phyloP scores from a whole-genome alignment of 1,140 invertebrate species.

The Heliconius melpomene region DNA sequence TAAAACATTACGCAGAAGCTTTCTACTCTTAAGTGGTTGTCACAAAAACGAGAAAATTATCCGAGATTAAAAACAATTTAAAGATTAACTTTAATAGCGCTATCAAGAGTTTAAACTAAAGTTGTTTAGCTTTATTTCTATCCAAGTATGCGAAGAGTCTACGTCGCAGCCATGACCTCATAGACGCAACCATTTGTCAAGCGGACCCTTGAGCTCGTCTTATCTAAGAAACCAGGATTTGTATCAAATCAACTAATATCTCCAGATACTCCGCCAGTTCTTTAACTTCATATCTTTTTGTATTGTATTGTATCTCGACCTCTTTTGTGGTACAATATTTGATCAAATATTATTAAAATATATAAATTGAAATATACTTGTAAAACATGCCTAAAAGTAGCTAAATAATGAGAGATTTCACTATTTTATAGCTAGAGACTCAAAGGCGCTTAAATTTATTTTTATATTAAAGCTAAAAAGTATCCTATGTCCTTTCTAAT shows the following conservation, averaged over 20 bases:
- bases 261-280: conserved; percentile 10
- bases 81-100: conserved; percentile 30
- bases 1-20: conserved; percentile 13
- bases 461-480: no score
- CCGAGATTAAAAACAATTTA: conserved; percentile 23
- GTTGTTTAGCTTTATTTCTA: conserved; percentile 27
- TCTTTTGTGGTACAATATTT: background rate
- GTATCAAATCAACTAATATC: conserved; percentile 64
- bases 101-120: conserved; percentile 17
- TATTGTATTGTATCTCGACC: conserved; percentile 40
- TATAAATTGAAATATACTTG: background rate
- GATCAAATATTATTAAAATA: conserved; percentile 10
- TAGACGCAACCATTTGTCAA: conserved; percentile 65
- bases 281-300: background rate
- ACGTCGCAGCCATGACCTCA: conserved; percentile 37
- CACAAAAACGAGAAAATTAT: conserved; percentile 21
- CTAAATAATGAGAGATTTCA: background rate
- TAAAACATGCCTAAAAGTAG: background rate
- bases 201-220: conserved; percentile 51
- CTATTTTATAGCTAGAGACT: background rate
- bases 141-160: conserved; percentile 34
- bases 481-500: no score
- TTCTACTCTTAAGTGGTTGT: conserved; percentile 8
- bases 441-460: no score
- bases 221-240: conserved; percentile 70